Evolutionary conservation across 2,888 invertebrate genomes (phyloP).

Genomic region (Didymodactylos carnosus): DNA sequence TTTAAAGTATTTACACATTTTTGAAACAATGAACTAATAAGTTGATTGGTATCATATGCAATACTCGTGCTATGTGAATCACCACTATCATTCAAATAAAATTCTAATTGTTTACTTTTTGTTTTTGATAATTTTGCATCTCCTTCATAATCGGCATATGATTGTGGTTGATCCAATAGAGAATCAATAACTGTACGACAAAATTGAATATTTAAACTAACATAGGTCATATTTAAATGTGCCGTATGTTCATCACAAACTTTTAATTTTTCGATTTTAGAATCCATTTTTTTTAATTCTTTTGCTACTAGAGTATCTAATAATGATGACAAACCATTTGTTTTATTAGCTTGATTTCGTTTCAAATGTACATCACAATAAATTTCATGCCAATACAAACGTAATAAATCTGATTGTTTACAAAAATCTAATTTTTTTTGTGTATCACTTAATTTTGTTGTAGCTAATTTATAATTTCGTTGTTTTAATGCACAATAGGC

Average conservation of each 20-base stretch:
- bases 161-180: not conserved
- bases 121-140: not conserved
- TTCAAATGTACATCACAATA: not conserved
- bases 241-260: not conserved
- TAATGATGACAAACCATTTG: not conserved
- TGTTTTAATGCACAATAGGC: conserved; percentile 6
- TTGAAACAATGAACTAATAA: not conserved
- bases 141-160: not conserved
- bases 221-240: not conserved
- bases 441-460: conserved; percentile 10
- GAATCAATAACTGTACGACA: not conserved
- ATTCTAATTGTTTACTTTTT: not conserved
- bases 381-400: not conserved
- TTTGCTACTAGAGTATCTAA: not conserved
- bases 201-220: not conserved
- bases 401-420: not conserved
- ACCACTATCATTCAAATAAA: not conserved
- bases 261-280: not conserved
- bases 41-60: not conserved
- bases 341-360: not conserved
- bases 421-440: not conserved
- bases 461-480: conserved; percentile 9
- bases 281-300: not conserved
- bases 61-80: not conserved
- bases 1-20: not conserved